Base-by-base conservation (phyloP, 2,888 invertebrate species). In the Papilio gigon region DNA sequence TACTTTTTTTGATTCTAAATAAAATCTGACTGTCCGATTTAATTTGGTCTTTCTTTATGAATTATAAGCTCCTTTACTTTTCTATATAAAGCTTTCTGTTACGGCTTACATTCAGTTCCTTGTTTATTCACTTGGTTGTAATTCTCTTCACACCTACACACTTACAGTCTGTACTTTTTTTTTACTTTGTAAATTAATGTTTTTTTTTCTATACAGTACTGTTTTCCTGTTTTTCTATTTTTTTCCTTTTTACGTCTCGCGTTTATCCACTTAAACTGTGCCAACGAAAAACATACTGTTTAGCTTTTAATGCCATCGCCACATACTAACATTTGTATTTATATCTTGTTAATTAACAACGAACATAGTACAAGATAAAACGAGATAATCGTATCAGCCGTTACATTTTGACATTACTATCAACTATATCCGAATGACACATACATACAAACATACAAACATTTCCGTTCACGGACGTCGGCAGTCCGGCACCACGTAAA, bases 401-500 rank as follows among this genome's bases (percentile, higher is more conserved):
- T 70, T 64, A 12, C 60, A 65, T 67, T 59, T 62, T 62, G 71
- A 40, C 68, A 59, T 58, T 62, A 66, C 64, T 65, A 63, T 59
- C 62, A 63, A 56, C 47, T 70, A 71, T 67, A 72, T 72, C 71
- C 71, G 67, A 62, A 70, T 33, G 62, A 27, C 61, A 72, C 67
- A 70, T 67, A 71, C 42, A 27, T 35, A 58, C 65, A 71, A 67
- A n/a, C n/a, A n/a, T n/a, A n/a, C n/a, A n/a, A 58, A 68, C 71
- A 72, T 72, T 70, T 71, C 72, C 75, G 74, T 85, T 87, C 81
- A 86, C 81, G 84, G 85, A 70, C 78, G 71, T 71, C 71, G 66
- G 72, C 77, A 72, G 77, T 77, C 78, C 76, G 73, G 80, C 77
- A 76, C 77, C 70, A 64, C 70, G 71, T 75, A 77, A 87, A 88